Conservation (phyloP, 2,797 vertebrate species). For the Poecilia wingei region DNA sequence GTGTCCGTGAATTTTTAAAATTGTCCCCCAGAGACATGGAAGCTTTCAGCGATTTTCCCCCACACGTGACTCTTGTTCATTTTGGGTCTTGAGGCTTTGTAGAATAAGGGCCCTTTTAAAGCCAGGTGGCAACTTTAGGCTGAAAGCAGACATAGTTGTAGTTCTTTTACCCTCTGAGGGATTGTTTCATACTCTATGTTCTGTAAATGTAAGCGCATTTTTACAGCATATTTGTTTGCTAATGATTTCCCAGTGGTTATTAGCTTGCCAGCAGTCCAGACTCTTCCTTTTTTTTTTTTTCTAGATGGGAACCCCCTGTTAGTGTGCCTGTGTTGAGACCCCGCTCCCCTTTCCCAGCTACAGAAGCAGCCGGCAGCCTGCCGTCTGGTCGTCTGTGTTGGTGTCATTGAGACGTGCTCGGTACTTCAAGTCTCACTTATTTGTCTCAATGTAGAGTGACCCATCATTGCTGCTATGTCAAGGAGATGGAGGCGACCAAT, state of each 20-base stretch:
- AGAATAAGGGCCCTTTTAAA: constrained; percentile 19
- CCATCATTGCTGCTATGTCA: constrained; percentile 77
- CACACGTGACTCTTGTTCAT: constrained; percentile 29
- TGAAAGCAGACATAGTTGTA: background rate
- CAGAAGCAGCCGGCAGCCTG: constrained; percentile 36
- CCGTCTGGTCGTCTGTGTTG: constrained; percentile 58
- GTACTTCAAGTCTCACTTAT: constrained; percentile 60
- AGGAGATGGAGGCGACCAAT: constrained; percentile 79
- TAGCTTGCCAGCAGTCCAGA: background rate
- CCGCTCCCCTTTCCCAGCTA: constrained; percentile 50
- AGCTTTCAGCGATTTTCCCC: constrained; percentile 20
- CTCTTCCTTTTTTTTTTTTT: constrained; percentile 19
- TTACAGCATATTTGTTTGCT: background rate
- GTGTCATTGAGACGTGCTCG: constrained; percentile 80
- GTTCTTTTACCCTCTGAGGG: background rate
- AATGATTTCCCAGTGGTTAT: constrained; percentile 7
- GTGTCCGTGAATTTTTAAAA: constrained; percentile 7
- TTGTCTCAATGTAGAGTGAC: constrained; percentile 72
- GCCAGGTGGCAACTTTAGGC: background rate
- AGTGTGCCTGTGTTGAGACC: constrained; percentile 48
- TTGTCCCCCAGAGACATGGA: background rate
- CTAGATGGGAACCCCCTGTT: constrained; percentile 43
- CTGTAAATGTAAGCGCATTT: background rate
- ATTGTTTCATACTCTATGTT: background rate
- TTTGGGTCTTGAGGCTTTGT: constrained; percentile 45